Evolutionary conservation across 2,797 vertebrate species (phyloP).

Genomic region (Gymnopithys bicolor): DNA sequence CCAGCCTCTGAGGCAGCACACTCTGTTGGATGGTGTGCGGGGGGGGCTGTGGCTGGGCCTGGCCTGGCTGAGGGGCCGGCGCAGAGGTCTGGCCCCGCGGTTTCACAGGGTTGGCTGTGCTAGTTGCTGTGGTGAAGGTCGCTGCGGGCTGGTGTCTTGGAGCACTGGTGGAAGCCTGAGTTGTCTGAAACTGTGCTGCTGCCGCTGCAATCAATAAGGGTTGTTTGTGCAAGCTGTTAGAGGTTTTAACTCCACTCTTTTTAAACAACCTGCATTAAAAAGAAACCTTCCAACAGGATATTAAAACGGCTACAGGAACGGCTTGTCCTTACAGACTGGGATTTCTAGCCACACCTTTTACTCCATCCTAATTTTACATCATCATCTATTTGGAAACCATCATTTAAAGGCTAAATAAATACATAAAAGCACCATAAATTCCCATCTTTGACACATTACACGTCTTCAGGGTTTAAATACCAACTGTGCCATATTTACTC

Average conservation of each 20-base stretch:
- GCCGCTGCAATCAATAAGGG: conserved; percentile 89
- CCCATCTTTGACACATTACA: conserved; percentile 7
- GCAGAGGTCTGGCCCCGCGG: conserved; percentile 82
- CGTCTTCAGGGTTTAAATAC: neutral
- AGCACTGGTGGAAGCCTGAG: conserved; percentile 84
- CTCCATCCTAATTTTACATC: conserved; percentile 26
- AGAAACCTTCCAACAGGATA: conserved; percentile 71
- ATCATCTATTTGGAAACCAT: conserved; percentile 50
- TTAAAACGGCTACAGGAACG: conserved; percentile 55
- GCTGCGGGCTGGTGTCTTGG: conserved; percentile 84
- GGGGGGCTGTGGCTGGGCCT: conserved; percentile 85
- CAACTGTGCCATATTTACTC: conserved; percentile 17
- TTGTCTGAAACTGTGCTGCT: conserved; percentile 86
- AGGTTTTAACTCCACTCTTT: conserved; percentile 62
- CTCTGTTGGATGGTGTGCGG: conserved; percentile 89
- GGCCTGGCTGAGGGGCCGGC: conserved; percentile 81
- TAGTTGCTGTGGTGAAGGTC: conserved; percentile 80
- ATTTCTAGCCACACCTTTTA: conserved; percentile 37
- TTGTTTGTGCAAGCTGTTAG: conserved; percentile 79
- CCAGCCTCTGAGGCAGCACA: conserved; percentile 94
- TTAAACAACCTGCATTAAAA: conserved; percentile 71
- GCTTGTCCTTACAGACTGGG: conserved; percentile 50
- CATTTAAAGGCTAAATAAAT: conserved; percentile 33
- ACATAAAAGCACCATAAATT: conserved; percentile 18
- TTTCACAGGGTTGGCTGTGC: conserved; percentile 81